Evolutionary conservation across 2,113 vertebrate species (phyloP).

Genomic region (Mormyrus lacerda): DNA sequence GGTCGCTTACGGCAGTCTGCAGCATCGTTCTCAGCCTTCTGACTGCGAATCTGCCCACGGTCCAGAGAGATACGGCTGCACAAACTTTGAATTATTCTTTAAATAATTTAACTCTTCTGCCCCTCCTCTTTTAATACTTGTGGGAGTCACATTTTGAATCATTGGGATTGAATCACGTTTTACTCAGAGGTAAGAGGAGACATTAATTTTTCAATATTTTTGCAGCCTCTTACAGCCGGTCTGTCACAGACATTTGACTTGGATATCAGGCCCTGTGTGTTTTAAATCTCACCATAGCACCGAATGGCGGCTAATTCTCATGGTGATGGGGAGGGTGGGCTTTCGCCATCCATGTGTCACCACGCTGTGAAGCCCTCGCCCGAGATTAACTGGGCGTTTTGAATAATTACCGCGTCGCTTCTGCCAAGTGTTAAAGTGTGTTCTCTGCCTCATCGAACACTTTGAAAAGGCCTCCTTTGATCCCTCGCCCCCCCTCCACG

Average conservation of each 20-base stretch:
- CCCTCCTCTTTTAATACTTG: not conserved
- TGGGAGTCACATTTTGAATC: not conserved
- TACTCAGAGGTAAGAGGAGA: not conserved
- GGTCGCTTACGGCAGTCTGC: not conserved
- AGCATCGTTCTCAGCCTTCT: not conserved
- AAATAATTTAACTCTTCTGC: not conserved
- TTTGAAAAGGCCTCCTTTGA: slow-evolving; percentile 3
- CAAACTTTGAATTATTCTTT: not conserved
- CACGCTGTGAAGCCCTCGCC: not conserved
- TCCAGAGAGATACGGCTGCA: not conserved
- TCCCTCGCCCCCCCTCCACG: not conserved
- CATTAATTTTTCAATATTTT: not conserved
- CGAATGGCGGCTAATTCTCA: not conserved
- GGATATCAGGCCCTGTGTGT: not conserved
- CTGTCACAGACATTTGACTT: not conserved
- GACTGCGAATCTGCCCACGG: not conserved
- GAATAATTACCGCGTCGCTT: not conserved
- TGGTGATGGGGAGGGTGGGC: not conserved
- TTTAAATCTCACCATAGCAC: not conserved
- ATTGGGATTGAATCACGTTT: not conserved
- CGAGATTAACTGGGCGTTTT: not conserved
- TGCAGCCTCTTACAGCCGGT: not conserved
- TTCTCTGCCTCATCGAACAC: not conserved
- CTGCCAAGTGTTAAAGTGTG: not conserved
- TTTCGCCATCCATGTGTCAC: not conserved